Base-by-base conservation (phyloP, 1,140 invertebrate genomes). In the Cylas formicarius region DNA sequence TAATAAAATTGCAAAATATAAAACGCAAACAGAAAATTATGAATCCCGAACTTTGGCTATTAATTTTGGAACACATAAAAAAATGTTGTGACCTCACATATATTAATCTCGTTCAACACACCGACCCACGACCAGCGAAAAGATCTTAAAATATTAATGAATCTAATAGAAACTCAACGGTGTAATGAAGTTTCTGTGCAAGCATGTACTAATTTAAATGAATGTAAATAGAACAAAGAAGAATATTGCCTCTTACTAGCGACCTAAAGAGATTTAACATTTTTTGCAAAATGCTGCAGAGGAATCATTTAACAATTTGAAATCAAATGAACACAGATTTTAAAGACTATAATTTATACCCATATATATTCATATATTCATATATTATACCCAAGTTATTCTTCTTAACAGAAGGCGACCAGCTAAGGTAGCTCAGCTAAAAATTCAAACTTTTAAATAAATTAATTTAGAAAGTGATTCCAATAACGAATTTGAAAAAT, bases 101-200 rank as follows among this genome's bases (percentile, higher is more conserved):
- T 27, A 27, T 27, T 27, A 27, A 27, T 27, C 26, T 27, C 14
- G 26, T 27, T 27, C 26, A 27, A 27, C n/a, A n/a, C 14, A 13
- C n/a, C n/a, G 14, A 27, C 26, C n/a, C 26, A 27, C 26, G 26
- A 27, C n/a, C n/a, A 27, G 26, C 26, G 26, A 27, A 27, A 27
- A 27, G 26, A 27, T n/a, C n/a, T 27, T n/a, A 27, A 27, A 27
- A 27, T 27, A 27, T 27, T 27, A 27, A 27, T n/a, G 14, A 27
- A 10, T 13, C 26, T 27, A n/a, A 27, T 27, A 27, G 26, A 27
- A 27, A n/a, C 26, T 13, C 26, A 27, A 27, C 14, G 26, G 26
- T 27, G 26, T 27, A 27, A 27, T 13, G 26, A 27, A 27, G 26
- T 27, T 27, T 27, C 26, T 27, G 26, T 13, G 14, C 26, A 27